Evolutionary conservation across 1,140 invertebrate species (phyloP).

Genomic region (Danaus plexippus): DNA sequence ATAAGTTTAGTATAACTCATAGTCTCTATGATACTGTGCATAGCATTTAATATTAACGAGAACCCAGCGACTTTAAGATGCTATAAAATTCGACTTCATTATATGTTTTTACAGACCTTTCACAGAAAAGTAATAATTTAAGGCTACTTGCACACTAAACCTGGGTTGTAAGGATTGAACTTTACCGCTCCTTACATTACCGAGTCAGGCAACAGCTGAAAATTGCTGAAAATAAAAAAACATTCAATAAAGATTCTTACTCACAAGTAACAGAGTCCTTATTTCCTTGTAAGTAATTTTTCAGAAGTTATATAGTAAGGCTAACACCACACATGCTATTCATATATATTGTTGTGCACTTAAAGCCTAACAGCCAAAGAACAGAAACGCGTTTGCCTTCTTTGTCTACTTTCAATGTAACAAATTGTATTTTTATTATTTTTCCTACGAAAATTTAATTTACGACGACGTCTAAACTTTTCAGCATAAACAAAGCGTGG

Average conservation of each 20-base stretch:
- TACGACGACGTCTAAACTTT: too few species aligned
- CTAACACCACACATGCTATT: constrained; percentile 28
- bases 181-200: constrained; percentile 22
- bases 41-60: neutral
- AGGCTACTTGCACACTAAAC: constrained; percentile 18
- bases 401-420: neutral
- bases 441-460: too few species aligned
- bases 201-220: constrained; percentile 12
- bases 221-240: constrained; percentile 13
- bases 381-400: constrained; percentile 7
- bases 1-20: neutral
- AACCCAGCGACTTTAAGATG: constrained; percentile 3
- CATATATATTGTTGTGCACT: constrained; percentile 27
- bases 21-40: neutral
- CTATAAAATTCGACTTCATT: constrained; percentile 13
- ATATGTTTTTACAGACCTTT: constrained; percentile 13
- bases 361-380: constrained; percentile 23
- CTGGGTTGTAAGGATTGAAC: constrained; percentile 25
- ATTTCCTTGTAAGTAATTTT: neutral
- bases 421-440: too few species aligned
- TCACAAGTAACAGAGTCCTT: constrained; percentile 4
- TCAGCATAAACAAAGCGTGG: too few species aligned
- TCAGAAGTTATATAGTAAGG: constrained; percentile 18
- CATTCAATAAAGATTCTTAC: constrained; percentile 1
- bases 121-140: constrained; percentile 12